A percentile compares a stretch with the other conserved stretches of the same genome.
Evolutionary conservation across 2,797 vertebrate genomes (phyloP).

Genomic region (Sebastes kiyomatsui): DNA sequence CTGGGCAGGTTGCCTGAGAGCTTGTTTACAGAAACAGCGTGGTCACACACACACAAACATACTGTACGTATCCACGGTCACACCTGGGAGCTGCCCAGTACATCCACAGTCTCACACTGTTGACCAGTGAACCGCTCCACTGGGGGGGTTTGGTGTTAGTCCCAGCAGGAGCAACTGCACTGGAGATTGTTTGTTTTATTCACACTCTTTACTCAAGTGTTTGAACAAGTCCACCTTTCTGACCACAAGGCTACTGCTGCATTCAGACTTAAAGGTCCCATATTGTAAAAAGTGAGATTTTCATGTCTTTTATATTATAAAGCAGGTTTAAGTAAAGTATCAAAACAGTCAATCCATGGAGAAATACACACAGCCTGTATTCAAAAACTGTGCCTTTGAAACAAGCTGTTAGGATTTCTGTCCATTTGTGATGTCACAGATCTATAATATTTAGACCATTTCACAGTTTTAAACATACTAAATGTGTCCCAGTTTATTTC

Average conservation of each 20-base stretch:
- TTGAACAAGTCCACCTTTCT: constrained; percentile 15
- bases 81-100: constrained; percentile 5
- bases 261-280: neutral
- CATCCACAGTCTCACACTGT: constrained; percentile 8
- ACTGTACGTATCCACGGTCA: too few species aligned
- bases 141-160: neutral
- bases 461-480: too few species aligned
- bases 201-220: constrained; percentile 4
- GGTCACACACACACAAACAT: neutral
- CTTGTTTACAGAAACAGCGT: constrained; percentile 26
- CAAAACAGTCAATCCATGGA: too few species aligned
- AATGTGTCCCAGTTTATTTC: too few species aligned
- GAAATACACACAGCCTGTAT: too few species aligned
- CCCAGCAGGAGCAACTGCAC: neutral
- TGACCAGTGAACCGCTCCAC: neutral
- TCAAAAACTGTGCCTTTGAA: too few species aligned
- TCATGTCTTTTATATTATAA: too few species aligned
- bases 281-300: too few species aligned
- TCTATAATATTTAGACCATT: too few species aligned
- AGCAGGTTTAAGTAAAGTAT: too few species aligned
- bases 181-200: constrained; percentile 4
- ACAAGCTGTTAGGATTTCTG: too few species aligned
- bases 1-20: constrained; percentile 1
- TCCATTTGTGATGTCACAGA: too few species aligned
- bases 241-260: neutral